phyloP scores from a whole-genome alignment of 2,113 vertebrate species.

The Ammospiza caudacuta region DNA sequence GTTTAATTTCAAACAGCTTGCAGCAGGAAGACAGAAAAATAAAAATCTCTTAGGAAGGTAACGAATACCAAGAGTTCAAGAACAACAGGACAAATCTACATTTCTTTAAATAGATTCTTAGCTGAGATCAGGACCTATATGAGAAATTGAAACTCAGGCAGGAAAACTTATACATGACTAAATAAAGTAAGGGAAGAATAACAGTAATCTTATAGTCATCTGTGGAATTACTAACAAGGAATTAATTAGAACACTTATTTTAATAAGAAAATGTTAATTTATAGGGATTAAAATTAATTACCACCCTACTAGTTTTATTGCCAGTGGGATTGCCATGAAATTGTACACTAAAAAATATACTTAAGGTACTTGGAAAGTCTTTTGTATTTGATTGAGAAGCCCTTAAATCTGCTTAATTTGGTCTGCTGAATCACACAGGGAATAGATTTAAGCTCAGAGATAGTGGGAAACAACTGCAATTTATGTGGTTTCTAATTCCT shows the following conservation, averaged over 20 bases:
- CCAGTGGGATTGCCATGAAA: not conserved
- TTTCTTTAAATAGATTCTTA: not conserved
- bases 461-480: not conserved
- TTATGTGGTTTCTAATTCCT: not conserved
- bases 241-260: not conserved
- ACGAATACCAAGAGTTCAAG: not conserved
- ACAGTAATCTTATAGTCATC: not conserved
- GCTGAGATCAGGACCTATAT: not conserved
- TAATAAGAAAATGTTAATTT: conserved; percentile 20
- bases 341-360: not conserved
- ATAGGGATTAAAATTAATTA: not conserved
- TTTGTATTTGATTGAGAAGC: not conserved
- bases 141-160: not conserved
- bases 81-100: not conserved
- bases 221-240: not conserved
- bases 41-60: not conserved
- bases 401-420: conserved; percentile 19
- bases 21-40: not conserved
- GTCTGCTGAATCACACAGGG: not conserved
- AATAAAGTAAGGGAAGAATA: not conserved
- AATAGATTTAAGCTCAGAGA: not conserved
- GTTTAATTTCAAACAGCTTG: conserved; percentile 8
- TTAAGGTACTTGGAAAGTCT: not conserved
- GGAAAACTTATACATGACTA: not conserved
- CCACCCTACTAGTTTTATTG: not conserved